These are phyloP conservation scores for Glaucidium brasilianum DNA, from an alignment of 2,113 vertebrate genomes.

Conservation along the genomic window DNA sequence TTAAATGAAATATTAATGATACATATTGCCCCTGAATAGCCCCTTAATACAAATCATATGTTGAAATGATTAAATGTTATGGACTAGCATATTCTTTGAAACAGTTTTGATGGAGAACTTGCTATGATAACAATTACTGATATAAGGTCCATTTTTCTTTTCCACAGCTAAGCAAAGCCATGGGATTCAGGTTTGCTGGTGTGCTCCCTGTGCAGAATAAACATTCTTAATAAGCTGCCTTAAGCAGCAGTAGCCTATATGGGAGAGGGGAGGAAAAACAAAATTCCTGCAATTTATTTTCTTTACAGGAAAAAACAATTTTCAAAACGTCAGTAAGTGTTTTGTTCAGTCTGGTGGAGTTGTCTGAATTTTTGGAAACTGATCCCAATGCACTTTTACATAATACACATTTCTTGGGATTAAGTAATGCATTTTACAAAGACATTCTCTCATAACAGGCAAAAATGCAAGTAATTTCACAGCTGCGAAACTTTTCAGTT, in stretches of 20 bases:
- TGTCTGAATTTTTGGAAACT: conserved; percentile 45
- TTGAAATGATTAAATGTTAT: conserved; percentile 64
- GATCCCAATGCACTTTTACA: conserved; percentile 29
- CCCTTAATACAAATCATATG: conserved; percentile 71
- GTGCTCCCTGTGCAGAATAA: conserved; percentile 35
- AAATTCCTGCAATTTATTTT: conserved; percentile 56
- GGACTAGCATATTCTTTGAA: conserved; percentile 56
- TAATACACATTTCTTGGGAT: conserved; percentile 32
- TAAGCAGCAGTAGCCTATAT: conserved; percentile 19
- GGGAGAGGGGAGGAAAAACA: conserved; percentile 16
- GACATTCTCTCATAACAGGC: conserved; percentile 25
- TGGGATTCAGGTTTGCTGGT: conserved; percentile 50
- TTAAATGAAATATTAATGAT: conserved; percentile 69
- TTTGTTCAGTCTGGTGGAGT: background rate
- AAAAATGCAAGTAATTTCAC: conserved; percentile 32
- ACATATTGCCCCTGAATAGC: conserved; percentile 59
- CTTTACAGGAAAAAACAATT: conserved; percentile 13
- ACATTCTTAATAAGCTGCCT: conserved; percentile 40
- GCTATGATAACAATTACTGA: conserved; percentile 58
- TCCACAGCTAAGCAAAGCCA: conserved; percentile 58
- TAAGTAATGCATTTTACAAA: conserved; percentile 61
- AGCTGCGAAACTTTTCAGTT: conserved; percentile 51
- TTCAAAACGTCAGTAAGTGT: background rate
- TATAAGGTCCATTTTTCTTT: conserved; percentile 49
- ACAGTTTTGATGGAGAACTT: conserved; percentile 52